Base-by-base conservation (phyloP, 1,140 invertebrate species). In the Kradibia gibbosae region DNA sequence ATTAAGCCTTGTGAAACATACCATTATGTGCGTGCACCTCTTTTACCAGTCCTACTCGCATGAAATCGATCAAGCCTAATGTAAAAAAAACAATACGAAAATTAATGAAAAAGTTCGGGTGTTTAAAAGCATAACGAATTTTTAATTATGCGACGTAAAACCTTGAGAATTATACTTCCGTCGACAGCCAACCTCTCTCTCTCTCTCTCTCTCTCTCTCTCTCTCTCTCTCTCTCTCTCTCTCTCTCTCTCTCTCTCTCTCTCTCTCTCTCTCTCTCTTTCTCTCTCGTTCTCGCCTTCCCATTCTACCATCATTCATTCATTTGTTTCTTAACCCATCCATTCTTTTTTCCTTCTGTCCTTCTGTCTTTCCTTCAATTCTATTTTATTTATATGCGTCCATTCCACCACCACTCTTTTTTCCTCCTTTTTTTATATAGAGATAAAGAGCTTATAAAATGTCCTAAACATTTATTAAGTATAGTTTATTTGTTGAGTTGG, bases 31-130 rank as follows among this genome's bases (percentile, higher is more conserved):
- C 7, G 13, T 13, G 42, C 42, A 13, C 42, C 42, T 45, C 42
- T 5, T 45, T 13, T 13, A 13, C 42, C 7, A 45, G 42, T 45
- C 42, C 42, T 45, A 8, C 50, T 11, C 50, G 50, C 3, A 53
- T 11, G 15, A 3, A 53, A 53, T 53, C 50, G 50, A 39, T 71
- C 70, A n/a, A 15, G 13, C 39, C 42, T 25, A 3, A 11, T 34
- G 5, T 22, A 45, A 28, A 57, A 57, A 57, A 2, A 25, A 57
- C 55, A 13, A 57, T 28, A 13, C 55, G n/a, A 57, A 57, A 25
- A 25, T 57, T 57, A 57, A 57, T 57, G 55, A 57, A 57, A 57
- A 57, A 25, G 55, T 57, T 57, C 55, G n/a, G 55, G 55, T 25
- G 13, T 57, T 57, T 57, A 57, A 57, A 57, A 57, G n/a, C 55